These are phyloP conservation scores for Stenchaetothrips biformis DNA, from an alignment of 2,888 invertebrate genomes.

Conservation along the genomic window DNA sequence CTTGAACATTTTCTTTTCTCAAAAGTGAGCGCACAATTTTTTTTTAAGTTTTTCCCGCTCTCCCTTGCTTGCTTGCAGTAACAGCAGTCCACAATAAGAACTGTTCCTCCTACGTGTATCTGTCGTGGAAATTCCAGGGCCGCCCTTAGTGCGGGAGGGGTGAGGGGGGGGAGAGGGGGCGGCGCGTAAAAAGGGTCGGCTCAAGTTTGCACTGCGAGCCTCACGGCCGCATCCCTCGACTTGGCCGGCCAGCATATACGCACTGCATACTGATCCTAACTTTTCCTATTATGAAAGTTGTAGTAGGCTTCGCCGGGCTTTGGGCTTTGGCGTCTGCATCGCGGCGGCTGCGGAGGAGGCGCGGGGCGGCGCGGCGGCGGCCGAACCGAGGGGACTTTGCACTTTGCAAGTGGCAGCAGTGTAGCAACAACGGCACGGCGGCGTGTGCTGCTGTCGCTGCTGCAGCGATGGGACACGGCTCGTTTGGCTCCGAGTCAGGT, in stretches of 20 bases:
- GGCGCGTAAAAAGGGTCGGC: neutral
- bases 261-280: conserved; percentile 24
- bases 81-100: too few species aligned
- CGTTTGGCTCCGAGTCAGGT: too few species aligned
- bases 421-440: neutral
- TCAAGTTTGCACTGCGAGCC: neutral
- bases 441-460: neutral
- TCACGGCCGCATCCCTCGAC: neutral
- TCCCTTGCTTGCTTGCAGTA: too few species aligned
- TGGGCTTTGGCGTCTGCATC: neutral
- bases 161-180: neutral
- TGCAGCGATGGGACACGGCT: neutral
- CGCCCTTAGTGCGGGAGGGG: neutral
- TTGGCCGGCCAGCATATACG: neutral
- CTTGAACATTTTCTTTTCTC: too few species aligned
- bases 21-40: too few species aligned
- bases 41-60: too few species aligned
- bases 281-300: conserved; percentile 24
- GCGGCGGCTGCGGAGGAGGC: neutral
- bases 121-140: too few species aligned
- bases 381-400: neutral
- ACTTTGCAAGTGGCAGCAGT: neutral
- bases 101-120: too few species aligned
- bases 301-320: neutral
- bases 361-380: neutral